Base-by-base conservation (phyloP, 2,888 invertebrate species). In the Cryptus viduatorius region DNA sequence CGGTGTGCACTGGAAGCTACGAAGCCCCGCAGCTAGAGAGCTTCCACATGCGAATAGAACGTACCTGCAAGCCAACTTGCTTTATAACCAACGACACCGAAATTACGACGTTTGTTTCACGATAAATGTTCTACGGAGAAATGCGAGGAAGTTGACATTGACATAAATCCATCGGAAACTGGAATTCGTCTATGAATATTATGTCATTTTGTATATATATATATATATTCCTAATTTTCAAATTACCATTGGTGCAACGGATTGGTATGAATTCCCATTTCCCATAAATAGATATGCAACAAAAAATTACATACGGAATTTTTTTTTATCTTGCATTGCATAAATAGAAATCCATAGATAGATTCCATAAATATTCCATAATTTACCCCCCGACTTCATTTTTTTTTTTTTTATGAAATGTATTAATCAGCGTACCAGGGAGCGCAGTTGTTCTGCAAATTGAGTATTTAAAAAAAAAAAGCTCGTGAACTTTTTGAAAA, bases 31-130 rank as follows among this genome's bases (percentile, higher is more conserved):
- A 56, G 24, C 78, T 31, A 31, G 61, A 61, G 37, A 64, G 69
- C 69, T 71, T 29, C 69, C 24, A 64, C 78, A 19, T 61, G 61
- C 78, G 48, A 69, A 79, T 48, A 48, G 37, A 72, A 69, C 46
- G 24, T 48, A 68, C 48, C 29, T 14, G 65, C 48, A 48, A 65
- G 50, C 76, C 76, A 37, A 61, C 48, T 61, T 37, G 44, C 56
- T 69, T 79, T 79, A 79, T 69, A 37, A 19, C 68, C 48, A 71
- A 48, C 61, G 61, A 24, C 78, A 48, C n/a, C 69, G 31, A 44
- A 79, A 79, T 79, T 79, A 79, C 78, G 78, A 79, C 69, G 69
- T 79, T 79, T 79, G 69, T 69, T 79, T 79, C 78, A 46, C 78
- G 48, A 79, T 79, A 69, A 79, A 79, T 79, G 69, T 79, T 69